A percentile compares a stretch with the other conserved stretches of the same genome.
These are phyloP conservation scores for Stictonetta naevosa DNA, from an alignment of 2,113 vertebrate genomes.

Conservation along the genomic window DNA sequence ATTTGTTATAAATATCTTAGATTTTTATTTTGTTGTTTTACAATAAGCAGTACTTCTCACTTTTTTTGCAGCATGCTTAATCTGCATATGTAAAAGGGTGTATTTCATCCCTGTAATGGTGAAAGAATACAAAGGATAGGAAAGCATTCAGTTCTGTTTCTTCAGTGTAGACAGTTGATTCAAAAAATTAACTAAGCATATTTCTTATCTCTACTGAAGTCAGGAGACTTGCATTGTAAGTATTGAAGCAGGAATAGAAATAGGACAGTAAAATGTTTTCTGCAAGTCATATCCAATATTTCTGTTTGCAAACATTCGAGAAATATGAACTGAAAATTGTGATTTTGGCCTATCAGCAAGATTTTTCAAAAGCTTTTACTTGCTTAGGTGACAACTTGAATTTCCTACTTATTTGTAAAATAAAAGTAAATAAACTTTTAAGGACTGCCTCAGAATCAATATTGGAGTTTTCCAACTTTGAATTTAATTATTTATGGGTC, in stretches of 20 bases:
- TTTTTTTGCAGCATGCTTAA: background rate
- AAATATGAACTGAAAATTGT: slow-evolving; percentile 22
- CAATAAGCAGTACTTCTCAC: background rate
- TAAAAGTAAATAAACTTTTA: background rate
- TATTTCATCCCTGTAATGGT: background rate
- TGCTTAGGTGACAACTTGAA: background rate
- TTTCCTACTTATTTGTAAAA: background rate
- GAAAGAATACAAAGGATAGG: background rate
- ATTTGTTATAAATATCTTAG: background rate
- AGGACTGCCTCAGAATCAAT: background rate
- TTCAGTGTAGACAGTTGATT: background rate
- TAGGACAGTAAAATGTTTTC: background rate
- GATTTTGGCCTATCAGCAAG: background rate
- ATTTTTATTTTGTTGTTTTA: no score
- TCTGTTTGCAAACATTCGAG: background rate
- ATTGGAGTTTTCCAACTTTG: background rate
- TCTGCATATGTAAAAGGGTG: background rate
- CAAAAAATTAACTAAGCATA: background rate
- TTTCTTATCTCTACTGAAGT: background rate
- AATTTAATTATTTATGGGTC: background rate
- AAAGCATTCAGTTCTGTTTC: background rate
- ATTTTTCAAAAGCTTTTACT: background rate
- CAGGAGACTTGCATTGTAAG: background rate
- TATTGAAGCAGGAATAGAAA: background rate
- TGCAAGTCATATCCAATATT: background rate